Percentiles rank a stretch among this genome's conserved stretches.
These are phyloP conservation scores for Herminia tarsipennalis DNA, from an alignment of 2,888 invertebrate species.

Conservation along the genomic window DNA sequence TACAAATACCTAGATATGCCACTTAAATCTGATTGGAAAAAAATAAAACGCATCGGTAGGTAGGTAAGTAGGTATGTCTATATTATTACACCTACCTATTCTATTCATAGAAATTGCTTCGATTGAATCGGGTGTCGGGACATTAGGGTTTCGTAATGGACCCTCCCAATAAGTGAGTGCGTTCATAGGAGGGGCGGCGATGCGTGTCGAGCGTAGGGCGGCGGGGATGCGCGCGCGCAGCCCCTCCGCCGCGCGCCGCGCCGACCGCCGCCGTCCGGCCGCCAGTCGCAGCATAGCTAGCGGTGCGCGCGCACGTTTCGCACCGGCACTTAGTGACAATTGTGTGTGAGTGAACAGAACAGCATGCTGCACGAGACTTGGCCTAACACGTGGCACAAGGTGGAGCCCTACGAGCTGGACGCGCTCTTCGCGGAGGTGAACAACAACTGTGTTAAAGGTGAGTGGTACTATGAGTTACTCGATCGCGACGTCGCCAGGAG, in stretches of 20 bases:
- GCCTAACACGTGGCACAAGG: slow-evolving; percentile 61
- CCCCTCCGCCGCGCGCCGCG: slow-evolving; percentile 3
- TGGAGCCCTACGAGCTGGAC: slow-evolving; percentile 68
- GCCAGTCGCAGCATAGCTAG: slow-evolving; percentile 42
- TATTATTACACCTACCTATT: too few relatives aligned
- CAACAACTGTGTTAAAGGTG: slow-evolving; percentile 73
- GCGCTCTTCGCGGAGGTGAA: slow-evolving; percentile 75
- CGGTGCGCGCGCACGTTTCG: slow-evolving; percentile 46
- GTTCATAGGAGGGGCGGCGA: slow-evolving; percentile 11
- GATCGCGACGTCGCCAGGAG: too few relatives aligned
- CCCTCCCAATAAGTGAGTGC: slow-evolving; percentile 11
- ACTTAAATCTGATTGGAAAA: too few relatives aligned
- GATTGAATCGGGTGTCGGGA: too few relatives aligned
- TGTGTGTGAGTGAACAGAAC: slow-evolving; percentile 35
- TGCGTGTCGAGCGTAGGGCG: slow-evolving; percentile 14
- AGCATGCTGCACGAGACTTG: slow-evolving; percentile 76
- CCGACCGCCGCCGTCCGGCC: slow-evolving; percentile 13
- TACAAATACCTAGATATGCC: too few relatives aligned
- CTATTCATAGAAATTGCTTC: too few relatives aligned
- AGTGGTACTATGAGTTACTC: slow-evolving; percentile 20
- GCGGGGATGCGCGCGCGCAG: slow-evolving; percentile 40
- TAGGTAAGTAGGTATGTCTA: too few relatives aligned
- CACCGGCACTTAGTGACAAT: background rate
- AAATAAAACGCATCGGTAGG: too few relatives aligned
- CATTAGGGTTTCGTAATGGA: too few relatives aligned